Base-by-base conservation (phyloP, 2,888 invertebrate genomes). In the Eretmocerus hayati region DNA sequence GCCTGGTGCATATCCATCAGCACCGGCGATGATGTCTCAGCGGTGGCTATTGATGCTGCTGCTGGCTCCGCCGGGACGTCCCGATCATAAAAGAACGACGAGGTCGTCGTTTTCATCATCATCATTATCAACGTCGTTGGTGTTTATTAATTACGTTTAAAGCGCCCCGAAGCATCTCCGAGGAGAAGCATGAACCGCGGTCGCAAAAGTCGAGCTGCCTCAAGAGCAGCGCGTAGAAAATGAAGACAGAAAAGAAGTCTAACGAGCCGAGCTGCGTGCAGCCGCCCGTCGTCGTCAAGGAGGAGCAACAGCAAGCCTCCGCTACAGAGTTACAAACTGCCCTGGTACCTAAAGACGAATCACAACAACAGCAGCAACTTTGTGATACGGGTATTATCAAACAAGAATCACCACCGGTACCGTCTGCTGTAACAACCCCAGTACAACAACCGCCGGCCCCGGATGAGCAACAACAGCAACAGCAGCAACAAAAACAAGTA, bases 181-280 rank as follows among this genome's bases (percentile, higher is more conserved):
- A 26, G 26, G 8, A 26, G 26, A 6, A 15, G 20, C 42, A 20
- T 32, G 42, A 9, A 13, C 42, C 8, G 42, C n/a, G 30, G 19
- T 19, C 19, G 16, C 26, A n/a, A n/a, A 13, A 23, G 30, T 11
- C 41, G 4, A 26, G 19, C 31, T 8, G 16, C 11, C 15, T 15
- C n/a, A n/a, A n/a, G 18, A 38, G 26, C 42, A 42, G 33, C 21
- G n/a, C 19, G 35, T 21, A 50, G 58, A 66, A 62, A 54, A 71
- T 71, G 71, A 71, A 71, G 67, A 71, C 70, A 49, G 71, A 71
- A 61, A 71, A 71, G 61, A 71, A 71, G 53, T 47, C 65, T 36
- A 69, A 59, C 56, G 71, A 71, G 58, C 62, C 69, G 19, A 69
- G 63, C 58, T 69, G 69, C 55, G 63, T 64, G 57, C 58, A 67